Evolutionary conservation across 1,140 invertebrate species (phyloP), one percentile per base, ranked within the genome.

Genomic region (Physella acuta): DNA sequence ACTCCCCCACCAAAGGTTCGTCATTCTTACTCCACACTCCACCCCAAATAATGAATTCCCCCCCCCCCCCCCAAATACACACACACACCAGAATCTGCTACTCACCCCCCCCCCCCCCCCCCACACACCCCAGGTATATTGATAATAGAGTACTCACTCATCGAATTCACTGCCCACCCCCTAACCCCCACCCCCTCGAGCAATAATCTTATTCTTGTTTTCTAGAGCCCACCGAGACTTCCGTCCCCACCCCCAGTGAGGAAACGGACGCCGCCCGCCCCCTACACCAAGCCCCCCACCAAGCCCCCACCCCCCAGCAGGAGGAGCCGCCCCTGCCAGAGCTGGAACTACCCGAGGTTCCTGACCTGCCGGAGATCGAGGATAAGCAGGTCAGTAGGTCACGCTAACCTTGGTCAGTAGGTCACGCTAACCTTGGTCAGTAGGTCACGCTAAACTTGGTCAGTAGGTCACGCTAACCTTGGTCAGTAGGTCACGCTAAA

Each of bases 251-350:
- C 64, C 34, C 3, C 33, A 11, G 34, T 3, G 51, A 3, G 20
- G 16, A 36, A 5, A 34, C 31, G 52, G 17, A 16, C 3, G 8
- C 16, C 1, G 26, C 3, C 4, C 4, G 1, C 52, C 33, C 17
- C 64, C 51, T 1, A 11, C 36, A 20, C 28, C 64, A 14, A 28
- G 3, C 24, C 1, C 33, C 11, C 2, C 64, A 17, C 20, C 4
- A 28, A 24, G 24, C 17, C 36, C 36, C 52, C 1, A 26, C 52
- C 20, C 33, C 52, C 31, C 26, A 16, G 1, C 24, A 4, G 56
- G 51, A 56, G 52, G 64, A 55, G 53, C 30, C 36, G 17, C 64
- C 53, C 37, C 53, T 56, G 2, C 51, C 53, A 26, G 64, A 67
- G 14, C n/a, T 67, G 2, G 64, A 67, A 1, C 11, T 67, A 30